phyloP scores from a whole-genome alignment of 2,797 vertebrate species.

The Pangasius macronema region DNA sequence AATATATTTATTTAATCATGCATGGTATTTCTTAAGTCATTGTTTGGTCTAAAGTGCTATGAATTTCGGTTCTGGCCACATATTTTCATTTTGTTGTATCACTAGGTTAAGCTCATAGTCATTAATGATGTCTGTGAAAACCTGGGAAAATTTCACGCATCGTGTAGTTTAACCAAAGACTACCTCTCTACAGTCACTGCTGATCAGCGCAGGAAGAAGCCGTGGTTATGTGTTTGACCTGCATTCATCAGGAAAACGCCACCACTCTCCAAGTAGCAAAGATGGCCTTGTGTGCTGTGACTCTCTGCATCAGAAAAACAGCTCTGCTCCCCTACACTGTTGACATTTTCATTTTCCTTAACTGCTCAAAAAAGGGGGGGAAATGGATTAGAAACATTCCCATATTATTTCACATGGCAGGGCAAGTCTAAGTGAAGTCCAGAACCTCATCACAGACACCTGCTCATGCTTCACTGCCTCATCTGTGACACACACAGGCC shows the following conservation, averaged over 20 bases:
- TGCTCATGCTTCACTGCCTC: slow-evolving; percentile 38
- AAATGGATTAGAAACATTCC: background rate
- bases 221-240: background rate
- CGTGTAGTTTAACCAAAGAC: background rate
- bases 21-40: background rate
- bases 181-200: background rate
- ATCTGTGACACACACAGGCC: slow-evolving; percentile 36
- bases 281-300: slow-evolving; percentile 3
- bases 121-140: background rate
- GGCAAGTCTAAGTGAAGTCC: background rate
- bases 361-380: slow-evolving; percentile 18
- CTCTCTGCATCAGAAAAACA: slow-evolving; percentile 22
- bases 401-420: slow-evolving; percentile 8
- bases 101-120: background rate
- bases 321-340: slow-evolving; percentile 26
- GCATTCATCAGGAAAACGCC: slow-evolving; percentile 26
- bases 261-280: slow-evolving; percentile 14
- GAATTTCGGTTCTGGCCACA: background rate
- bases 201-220: slow-evolving; percentile 16
- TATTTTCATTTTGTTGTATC: background rate
- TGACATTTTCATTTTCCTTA: slow-evolving; percentile 51
- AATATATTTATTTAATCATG: background rate
- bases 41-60: background rate
- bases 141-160: background rate
- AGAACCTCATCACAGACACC: slow-evolving; percentile 6